Percentiles rank a stretch among this genome's conserved stretches.
phyloP scores from a whole-genome alignment of 2,888 invertebrate species.

The Drosophila silvestris region DNA sequence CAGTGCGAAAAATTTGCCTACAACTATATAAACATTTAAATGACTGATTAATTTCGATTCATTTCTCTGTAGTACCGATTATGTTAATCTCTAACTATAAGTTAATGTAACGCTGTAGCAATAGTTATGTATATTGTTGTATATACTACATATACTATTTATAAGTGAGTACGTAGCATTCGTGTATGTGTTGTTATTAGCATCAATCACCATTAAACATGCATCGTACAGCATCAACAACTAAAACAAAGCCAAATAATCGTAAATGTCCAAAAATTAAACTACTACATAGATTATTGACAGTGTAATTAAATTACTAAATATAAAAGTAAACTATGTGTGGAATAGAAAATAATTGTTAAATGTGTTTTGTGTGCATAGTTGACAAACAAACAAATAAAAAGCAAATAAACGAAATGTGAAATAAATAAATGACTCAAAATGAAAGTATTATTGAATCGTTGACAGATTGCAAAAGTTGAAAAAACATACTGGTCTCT shows the following conservation, averaged over 20 bases:
- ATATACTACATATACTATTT: slow-evolving; percentile 8
- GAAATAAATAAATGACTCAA: slow-evolving; percentile 13
- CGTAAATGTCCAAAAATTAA: slow-evolving; percentile 62
- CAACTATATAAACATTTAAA: slow-evolving; percentile 31
- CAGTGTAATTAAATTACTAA: slow-evolving; percentile 50
- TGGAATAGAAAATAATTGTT: slow-evolving; percentile 40
- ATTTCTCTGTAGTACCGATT: slow-evolving; percentile 15
- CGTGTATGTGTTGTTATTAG: slow-evolving; percentile 23
- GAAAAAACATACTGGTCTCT: slow-evolving; percentile 5
- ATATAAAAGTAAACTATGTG: slow-evolving; percentile 5
- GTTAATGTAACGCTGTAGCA: slow-evolving; percentile 18
- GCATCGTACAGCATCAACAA: slow-evolving; percentile 4
- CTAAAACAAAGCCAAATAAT: slow-evolving; percentile 54
- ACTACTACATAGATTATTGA: slow-evolving; percentile 41
- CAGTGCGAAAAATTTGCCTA: slow-evolving; percentile 24
- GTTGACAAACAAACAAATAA: slow-evolving; percentile 13
- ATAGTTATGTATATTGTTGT: slow-evolving; percentile 25
- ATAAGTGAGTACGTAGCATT: slow-evolving; percentile 17
- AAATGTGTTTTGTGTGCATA: slow-evolving; percentile 48
- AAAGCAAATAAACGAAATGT: slow-evolving; percentile 11
- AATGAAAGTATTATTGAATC: slow-evolving; percentile 1
- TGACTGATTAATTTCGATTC: slow-evolving; percentile 57
- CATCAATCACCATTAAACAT: slow-evolving; percentile 15
- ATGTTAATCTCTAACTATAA: slow-evolving; percentile 20
- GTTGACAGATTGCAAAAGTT: slow-evolving; percentile 20